These are phyloP conservation scores for Galerucella calmariensis DNA, from an alignment of 2,888 invertebrate species.

Conservation along the genomic window DNA sequence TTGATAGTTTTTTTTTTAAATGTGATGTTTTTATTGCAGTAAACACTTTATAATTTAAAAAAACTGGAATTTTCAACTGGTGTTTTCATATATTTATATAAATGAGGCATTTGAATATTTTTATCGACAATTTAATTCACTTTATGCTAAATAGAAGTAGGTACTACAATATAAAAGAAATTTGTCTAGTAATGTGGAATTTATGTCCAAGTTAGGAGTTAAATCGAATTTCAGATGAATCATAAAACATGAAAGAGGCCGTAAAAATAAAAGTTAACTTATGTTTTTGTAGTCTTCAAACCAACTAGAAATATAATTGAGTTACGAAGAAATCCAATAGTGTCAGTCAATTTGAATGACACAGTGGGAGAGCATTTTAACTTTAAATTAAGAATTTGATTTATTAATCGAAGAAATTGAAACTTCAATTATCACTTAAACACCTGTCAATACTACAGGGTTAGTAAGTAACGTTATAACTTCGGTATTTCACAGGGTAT, in stretches of 20 bases:
- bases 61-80: not conserved
- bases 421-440: not conserved
- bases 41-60: not conserved
- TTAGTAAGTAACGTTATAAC: no score
- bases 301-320: not conserved
- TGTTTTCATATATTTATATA: not conserved
- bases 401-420: not conserved
- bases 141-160: not conserved
- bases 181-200: not conserved
- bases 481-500: no score
- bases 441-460: not conserved
- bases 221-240: not conserved
- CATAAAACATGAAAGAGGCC: not conserved
- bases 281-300: not conserved
- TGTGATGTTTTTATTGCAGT: constrained; percentile 9
- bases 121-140: not conserved
- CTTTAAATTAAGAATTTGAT: not conserved
- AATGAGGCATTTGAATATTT: not conserved
- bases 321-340: not conserved
- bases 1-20: constrained; percentile 17
- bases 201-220: not conserved
- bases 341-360: not conserved
- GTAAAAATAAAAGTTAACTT: not conserved
- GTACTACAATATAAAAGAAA: not conserved
- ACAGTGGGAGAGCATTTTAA: not conserved